phyloP scores from a whole-genome alignment of 2,888 invertebrate genomes.

The Drosophila gaucha region DNA sequence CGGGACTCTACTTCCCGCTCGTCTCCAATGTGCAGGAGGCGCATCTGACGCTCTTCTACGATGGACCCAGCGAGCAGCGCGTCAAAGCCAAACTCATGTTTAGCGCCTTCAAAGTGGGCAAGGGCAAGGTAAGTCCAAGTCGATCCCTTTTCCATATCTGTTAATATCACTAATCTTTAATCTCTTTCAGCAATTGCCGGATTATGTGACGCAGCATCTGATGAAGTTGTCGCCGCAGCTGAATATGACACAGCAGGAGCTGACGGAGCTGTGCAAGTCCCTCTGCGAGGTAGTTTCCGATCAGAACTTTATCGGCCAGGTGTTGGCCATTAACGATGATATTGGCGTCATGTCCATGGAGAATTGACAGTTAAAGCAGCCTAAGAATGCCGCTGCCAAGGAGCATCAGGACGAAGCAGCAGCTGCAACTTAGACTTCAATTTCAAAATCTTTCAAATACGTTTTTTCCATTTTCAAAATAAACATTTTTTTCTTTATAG shows the following conservation, averaged over 20 bases:
- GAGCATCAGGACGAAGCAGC: slow-evolving; percentile 47
- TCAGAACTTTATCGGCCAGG: slow-evolving; percentile 90
- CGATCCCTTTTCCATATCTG: too few relatives aligned
- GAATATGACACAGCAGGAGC: slow-evolving; percentile 88
- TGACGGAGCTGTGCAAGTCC: slow-evolving; percentile 88
- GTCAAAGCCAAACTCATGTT: slow-evolving; percentile 92
- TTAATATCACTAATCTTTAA: not conserved
- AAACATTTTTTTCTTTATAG: slow-evolving; percentile 51
- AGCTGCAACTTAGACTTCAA: slow-evolving; percentile 66
- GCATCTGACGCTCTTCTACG: slow-evolving; percentile 92
- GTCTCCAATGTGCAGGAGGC: slow-evolving; percentile 87
- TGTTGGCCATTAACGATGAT: slow-evolving; percentile 92
- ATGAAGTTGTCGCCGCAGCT: slow-evolving; percentile 90
- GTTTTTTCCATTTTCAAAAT: slow-evolving; percentile 16
- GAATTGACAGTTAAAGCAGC: slow-evolving; percentile 86
- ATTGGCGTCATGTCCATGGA: slow-evolving; percentile 91
- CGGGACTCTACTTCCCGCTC: slow-evolving; percentile 94
- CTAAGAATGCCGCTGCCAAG: slow-evolving; percentile 70
- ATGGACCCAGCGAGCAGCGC: slow-evolving; percentile 87
- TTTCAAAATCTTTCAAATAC: slow-evolving; percentile 30
- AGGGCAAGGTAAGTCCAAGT: slow-evolving; percentile 85
- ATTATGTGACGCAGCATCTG: slow-evolving; percentile 87
- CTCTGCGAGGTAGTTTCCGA: slow-evolving; percentile 89
- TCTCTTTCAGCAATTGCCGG: slow-evolving; percentile 86
- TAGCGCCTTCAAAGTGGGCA: slow-evolving; percentile 87